These are phyloP conservation scores for Pseudolycoriella hygida DNA, from an alignment of 2,888 invertebrate species.

Conservation along the genomic window DNA sequence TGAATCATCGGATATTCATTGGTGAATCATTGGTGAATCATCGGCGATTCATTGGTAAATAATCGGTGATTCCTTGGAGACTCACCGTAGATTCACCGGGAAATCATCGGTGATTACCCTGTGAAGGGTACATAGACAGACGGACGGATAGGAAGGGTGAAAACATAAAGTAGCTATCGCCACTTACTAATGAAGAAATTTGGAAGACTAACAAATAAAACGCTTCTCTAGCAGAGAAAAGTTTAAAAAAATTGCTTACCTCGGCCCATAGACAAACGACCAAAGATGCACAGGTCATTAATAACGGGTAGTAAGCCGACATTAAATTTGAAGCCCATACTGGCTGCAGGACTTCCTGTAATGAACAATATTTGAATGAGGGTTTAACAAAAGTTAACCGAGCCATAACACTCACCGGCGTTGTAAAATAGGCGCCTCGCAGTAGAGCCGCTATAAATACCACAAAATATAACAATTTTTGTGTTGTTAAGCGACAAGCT, in stretches of 20 bases:
- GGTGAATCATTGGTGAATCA: too few species aligned
- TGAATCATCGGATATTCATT: too few species aligned
- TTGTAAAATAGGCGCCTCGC: slow-evolving; percentile 77
- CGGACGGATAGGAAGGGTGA: too few species aligned
- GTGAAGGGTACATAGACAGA: too few species aligned
- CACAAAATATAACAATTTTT: slow-evolving; percentile 75
- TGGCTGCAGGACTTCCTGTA: slow-evolving; percentile 57
- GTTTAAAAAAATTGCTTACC: slow-evolving; percentile 33
- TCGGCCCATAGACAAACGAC: slow-evolving; percentile 92
- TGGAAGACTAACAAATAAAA: too few species aligned
- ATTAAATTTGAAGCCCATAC: slow-evolving; percentile 75
- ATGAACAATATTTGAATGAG: slow-evolving; percentile 15
- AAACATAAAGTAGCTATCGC: too few species aligned
- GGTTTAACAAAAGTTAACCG: not conserved
- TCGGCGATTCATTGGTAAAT: too few species aligned
- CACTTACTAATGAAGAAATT: too few species aligned
- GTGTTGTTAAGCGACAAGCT: slow-evolving; percentile 75
- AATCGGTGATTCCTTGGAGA: too few species aligned
- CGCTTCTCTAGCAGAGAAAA: too few species aligned
- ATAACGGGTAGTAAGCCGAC: slow-evolving; percentile 77
- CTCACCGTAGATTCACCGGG: too few species aligned
- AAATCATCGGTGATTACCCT: too few species aligned
- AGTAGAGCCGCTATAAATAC: slow-evolving; percentile 72
- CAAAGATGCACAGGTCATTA: slow-evolving; percentile 75
- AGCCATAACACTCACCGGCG: not conserved